Evolutionary conservation across 2,797 vertebrate genomes (phyloP), one percentile per base, ranked within the genome.

Genomic region (Holocentrus rufus): DNA sequence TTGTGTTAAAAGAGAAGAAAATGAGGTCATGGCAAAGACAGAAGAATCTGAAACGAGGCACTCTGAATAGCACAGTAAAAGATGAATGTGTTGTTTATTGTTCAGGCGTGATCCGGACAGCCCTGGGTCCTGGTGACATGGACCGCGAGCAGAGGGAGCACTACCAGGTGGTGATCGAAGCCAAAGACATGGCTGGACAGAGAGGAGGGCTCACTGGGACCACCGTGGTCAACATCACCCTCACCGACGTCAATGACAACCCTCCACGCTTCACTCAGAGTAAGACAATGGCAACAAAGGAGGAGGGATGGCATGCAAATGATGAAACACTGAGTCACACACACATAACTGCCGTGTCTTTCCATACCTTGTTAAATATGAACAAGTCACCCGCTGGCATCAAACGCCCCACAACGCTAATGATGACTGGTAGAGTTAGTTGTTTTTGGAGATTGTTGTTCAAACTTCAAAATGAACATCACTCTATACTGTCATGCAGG

Each of bases 151-250:
- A 95, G 90, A 94, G 93, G 76, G 97, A 97, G 74, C 95, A 96
- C 59, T 98, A 98, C 81, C 96, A 97, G 90, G 96, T 98, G 11
- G 96, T 98, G 42, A 98, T 98, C 50, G 96, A 98, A 80, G 97
- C 96, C 82, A 98, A 98, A 69, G 97, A 98, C 74, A 98, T 98
- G 97, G 97, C 95, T 0, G 97, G 97, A 69, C 96, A 98, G 90
- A 95, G 95, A 92, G 97, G 97, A 2, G 97, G 97, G 44, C 93
- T 98, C 64, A 97, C 94, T 0, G 96, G 96, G 11, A 96, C 94
- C 65, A 96, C 97, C 1, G 93, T 92, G 0, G 95, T 98, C 69
- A 98, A 97, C 89, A 98, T 98, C 89, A 95, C 93, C 0, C 90
- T 98, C 81, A 96, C 94, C 0, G 97, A 98, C 36, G 96, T 98